phyloP scores from a whole-genome alignment of 2,113 vertebrate genomes.

The Sphyrna mokarran region DNA sequence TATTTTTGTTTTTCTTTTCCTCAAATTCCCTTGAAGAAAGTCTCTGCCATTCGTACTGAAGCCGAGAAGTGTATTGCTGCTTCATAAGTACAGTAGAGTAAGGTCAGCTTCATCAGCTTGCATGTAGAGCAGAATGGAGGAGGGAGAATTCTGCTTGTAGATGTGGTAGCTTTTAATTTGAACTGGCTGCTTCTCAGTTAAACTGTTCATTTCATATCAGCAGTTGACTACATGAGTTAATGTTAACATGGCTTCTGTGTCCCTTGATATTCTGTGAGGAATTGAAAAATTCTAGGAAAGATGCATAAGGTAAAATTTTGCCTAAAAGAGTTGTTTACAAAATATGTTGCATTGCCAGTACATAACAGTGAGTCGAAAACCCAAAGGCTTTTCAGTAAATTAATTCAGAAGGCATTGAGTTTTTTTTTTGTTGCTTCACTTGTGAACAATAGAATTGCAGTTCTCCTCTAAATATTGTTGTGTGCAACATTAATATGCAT shows the following conservation, averaged over 20 bases:
- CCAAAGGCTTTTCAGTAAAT: too few relatives aligned
- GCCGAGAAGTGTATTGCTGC: background rate
- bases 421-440: background rate
- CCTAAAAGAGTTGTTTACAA: background rate
- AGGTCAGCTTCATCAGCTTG: background rate
- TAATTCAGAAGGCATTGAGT: background rate
- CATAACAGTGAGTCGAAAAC: too few relatives aligned
- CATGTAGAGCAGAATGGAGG: too few relatives aligned
- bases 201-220: constrained; percentile 11
- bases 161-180: constrained; percentile 21
- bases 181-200: constrained; percentile 13
- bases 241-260: background rate
- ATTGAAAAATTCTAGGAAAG: background rate
- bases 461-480: background rate
- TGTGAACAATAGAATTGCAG: background rate
- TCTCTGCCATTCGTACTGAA: background rate
- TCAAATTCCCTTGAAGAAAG: background rate
- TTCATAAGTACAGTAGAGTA: background rate
- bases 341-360: background rate
- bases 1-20: background rate
- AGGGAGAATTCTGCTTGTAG: background rate
- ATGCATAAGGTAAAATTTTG: too few relatives aligned
- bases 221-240: background rate
- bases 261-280: background rate
- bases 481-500: background rate